Percentiles rank a stretch among this genome's conserved stretches.
Conservation (phyloP, 2,888 invertebrate genomes). For the Andrena bucephala region DNA sequence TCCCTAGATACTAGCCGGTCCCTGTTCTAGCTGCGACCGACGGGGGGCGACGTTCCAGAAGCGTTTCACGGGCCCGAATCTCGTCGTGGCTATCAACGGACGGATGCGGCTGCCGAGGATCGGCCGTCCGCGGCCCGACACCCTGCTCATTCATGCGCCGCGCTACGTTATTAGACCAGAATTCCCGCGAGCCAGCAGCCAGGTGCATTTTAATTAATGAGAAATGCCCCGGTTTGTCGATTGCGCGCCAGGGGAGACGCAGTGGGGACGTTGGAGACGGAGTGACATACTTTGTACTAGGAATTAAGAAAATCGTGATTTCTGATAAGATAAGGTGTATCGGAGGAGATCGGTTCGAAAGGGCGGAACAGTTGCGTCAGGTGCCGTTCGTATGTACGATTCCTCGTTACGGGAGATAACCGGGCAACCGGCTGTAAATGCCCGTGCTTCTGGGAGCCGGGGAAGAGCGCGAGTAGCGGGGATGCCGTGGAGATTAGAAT, state of each 20-base stretch:
- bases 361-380: slow-evolving; percentile 26
- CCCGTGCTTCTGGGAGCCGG: not conserved
- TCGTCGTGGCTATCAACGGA: slow-evolving; percentile 39
- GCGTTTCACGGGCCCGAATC: slow-evolving; percentile 43
- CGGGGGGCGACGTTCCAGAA: slow-evolving; percentile 35
- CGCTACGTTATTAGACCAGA: not conserved
- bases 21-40: slow-evolving; percentile 51
- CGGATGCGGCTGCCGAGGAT: slow-evolving; percentile 37
- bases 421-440: slow-evolving; percentile 31
- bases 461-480: slow-evolving; percentile 13
- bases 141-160: slow-evolving; percentile 29
- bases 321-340: slow-evolving; percentile 48
- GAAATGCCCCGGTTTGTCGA: not conserved
- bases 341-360: not conserved
- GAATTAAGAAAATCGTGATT: slow-evolving; percentile 39
- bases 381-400: not conserved
- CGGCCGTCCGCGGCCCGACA: slow-evolving; percentile 32
- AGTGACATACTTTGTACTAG: too few species aligned
- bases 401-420: slow-evolving; percentile 36
- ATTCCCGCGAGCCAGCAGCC: not conserved
- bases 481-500: slow-evolving; percentile 49
- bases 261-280: not conserved
- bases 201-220: not conserved
- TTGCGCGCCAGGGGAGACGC: too few species aligned
- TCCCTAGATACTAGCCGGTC: slow-evolving; percentile 65